A percentile compares a stretch with the other conserved stretches of the same genome.
Conservation (phyloP, 2,113 vertebrate species). For the Coptodon bakossiorum region DNA sequence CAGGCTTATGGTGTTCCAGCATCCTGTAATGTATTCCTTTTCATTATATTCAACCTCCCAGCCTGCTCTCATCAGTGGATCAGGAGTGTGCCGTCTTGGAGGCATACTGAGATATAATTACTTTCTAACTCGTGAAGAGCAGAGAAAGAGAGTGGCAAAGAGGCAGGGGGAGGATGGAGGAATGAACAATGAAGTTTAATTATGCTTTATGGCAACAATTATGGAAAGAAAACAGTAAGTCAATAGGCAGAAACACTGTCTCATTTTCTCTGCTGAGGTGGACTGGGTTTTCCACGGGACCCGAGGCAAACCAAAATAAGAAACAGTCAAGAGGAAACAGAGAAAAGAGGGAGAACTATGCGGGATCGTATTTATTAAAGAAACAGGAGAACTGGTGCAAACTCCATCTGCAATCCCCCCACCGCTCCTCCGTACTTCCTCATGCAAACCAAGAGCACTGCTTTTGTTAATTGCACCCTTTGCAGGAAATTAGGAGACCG, state of each 20-base stretch:
- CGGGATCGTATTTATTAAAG: slow-evolving; percentile 23
- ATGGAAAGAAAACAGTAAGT: slow-evolving; percentile 62
- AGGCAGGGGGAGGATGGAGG: slow-evolving; percentile 16
- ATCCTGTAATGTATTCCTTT: slow-evolving; percentile 54
- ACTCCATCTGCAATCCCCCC: neutral
- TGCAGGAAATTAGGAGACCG: slow-evolving; percentile 21
- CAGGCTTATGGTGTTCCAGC: neutral
- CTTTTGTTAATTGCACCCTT: slow-evolving; percentile 31
- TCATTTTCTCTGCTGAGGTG: slow-evolving; percentile 45
- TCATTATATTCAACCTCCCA: slow-evolving; percentile 56
- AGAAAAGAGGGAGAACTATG: neutral
- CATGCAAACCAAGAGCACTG: neutral
- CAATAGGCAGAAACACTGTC: slow-evolving; percentile 50
- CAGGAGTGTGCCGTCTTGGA: slow-evolving; percentile 40
- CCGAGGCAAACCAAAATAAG: slow-evolving; percentile 31
- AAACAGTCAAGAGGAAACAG: slow-evolving; percentile 30
- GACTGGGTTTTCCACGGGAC: neutral
- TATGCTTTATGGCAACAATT: slow-evolving; percentile 66
- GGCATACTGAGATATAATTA: slow-evolving; percentile 62
- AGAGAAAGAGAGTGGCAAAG: slow-evolving; percentile 6
- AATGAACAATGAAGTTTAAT: slow-evolving; percentile 66
- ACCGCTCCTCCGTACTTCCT: neutral
- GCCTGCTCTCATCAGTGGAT: slow-evolving; percentile 63
- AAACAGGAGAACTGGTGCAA: neutral
- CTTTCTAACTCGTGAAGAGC: slow-evolving; percentile 44